Conservation (phyloP, 1,140 invertebrate species). For the Cherax quadricarinatus region DNA sequence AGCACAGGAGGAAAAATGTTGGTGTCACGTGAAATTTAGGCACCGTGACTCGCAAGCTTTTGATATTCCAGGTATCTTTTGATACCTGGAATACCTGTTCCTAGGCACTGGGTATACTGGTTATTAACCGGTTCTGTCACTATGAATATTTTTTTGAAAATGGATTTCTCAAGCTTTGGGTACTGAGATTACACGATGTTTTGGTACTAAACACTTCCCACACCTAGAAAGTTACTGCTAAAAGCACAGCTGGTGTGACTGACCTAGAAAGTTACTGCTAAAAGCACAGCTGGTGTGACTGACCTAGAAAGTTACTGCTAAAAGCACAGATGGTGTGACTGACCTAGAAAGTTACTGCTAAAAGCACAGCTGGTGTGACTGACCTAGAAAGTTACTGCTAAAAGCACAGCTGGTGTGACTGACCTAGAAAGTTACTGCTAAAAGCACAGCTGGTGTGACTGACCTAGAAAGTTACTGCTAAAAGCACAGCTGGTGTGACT, state of each 20-base stretch:
- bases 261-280: slow-evolving; percentile 84
- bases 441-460: slow-evolving; percentile 70
- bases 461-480: slow-evolving; percentile 84
- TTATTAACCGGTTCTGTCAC: too few relatives aligned
- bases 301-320: slow-evolving; percentile 84
- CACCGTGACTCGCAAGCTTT: too few relatives aligned
- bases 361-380: slow-evolving; percentile 70
- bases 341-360: slow-evolving; percentile 84
- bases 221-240: too few relatives aligned
- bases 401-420: slow-evolving; percentile 70
- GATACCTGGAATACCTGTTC: too few relatives aligned
- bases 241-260: slow-evolving; percentile 70
- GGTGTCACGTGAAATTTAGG: too few relatives aligned
- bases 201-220: too few relatives aligned
- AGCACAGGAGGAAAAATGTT: not conserved
- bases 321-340: slow-evolving; percentile 70
- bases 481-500: slow-evolving; percentile 70
- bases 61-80: too few relatives aligned
- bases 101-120: too few relatives aligned
- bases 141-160: too few relatives aligned
- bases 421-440: slow-evolving; percentile 84
- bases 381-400: slow-evolving; percentile 84
- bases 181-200: too few relatives aligned
- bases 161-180: too few relatives aligned
- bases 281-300: slow-evolving; percentile 70